These are phyloP conservation scores for Erpetoichthys calabaricus DNA, from an alignment of 2,797 vertebrate genomes.

Conservation along the genomic window DNA sequence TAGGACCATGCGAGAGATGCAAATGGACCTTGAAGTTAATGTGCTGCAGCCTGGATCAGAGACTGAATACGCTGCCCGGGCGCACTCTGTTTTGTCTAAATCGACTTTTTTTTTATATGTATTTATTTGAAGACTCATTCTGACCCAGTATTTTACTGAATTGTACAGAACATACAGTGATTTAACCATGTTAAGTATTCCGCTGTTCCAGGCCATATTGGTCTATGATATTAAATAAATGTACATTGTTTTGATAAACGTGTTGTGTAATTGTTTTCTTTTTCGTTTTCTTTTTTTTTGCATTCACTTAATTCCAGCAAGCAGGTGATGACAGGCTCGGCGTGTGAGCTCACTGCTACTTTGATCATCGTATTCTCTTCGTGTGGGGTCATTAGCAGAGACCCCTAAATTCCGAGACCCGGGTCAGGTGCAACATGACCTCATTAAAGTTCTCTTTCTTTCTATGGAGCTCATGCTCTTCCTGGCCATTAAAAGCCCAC, in stretches of 20 bases:
- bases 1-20: too few species aligned
- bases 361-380: not conserved
- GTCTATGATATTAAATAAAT: conserved; percentile 51
- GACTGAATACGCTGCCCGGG: too few species aligned
- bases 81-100: too few species aligned
- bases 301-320: not conserved
- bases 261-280: not conserved
- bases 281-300: too few species aligned
- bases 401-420: not conserved
- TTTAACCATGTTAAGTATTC: conserved; percentile 73
- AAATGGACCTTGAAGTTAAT: too few species aligned
- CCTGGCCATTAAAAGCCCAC: too few species aligned
- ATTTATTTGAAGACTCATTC: conserved; percentile 25
- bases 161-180: conserved; percentile 29
- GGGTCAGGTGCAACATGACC: not conserved
- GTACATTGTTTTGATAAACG: conserved; percentile 81
- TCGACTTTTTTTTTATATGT: conserved; percentile 35
- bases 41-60: too few species aligned
- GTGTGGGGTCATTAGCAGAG: not conserved
- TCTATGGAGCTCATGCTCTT: too few species aligned
- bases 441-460: not conserved
- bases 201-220: conserved; percentile 69
- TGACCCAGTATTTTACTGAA: conserved; percentile 22
- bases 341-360: not conserved
- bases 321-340: not conserved